phyloP scores from a whole-genome alignment of 2,113 vertebrate genomes.

The Muscicapa adusta region DNA sequence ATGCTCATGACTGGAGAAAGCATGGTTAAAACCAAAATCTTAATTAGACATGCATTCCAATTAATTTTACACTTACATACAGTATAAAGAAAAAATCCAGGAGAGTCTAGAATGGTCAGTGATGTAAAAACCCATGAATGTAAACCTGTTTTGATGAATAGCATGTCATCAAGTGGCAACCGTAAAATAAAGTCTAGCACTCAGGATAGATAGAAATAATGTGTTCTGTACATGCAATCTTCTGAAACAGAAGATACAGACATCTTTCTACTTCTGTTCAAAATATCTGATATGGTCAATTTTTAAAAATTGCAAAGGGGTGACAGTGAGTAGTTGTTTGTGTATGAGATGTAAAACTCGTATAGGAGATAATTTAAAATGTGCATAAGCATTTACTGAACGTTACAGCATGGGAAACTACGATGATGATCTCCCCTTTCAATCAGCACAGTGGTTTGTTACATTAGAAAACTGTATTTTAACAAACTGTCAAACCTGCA shows the following conservation, averaged over 20 bases:
- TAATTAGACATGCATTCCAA: neutral
- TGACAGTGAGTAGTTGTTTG: neutral
- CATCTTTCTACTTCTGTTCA: neutral
- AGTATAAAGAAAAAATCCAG: neutral
- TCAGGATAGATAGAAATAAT: neutral
- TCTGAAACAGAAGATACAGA: neutral
- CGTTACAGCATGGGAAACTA: neutral
- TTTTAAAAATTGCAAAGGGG: neutral
- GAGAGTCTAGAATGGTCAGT: neutral
- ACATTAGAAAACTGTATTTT: neutral
- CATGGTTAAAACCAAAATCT: neutral
- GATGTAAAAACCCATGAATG: neutral
- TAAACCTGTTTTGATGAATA: neutral
- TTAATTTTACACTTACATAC: neutral
- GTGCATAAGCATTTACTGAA: neutral
- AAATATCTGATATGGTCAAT: neutral
- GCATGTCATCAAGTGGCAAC: neutral
- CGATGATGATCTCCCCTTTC: neutral
- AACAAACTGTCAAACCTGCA: neutral
- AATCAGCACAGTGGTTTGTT: neutral
- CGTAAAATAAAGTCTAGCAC: neutral
- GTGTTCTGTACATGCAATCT: neutral
- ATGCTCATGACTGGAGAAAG: neutral
- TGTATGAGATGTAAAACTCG: neutral
- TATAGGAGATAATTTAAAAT: neutral